A percentile compares a stretch with the other conserved stretches of the same genome.
Conservation (phyloP, 2,113 vertebrate genomes). For the Podocnemis expansa region DNA sequence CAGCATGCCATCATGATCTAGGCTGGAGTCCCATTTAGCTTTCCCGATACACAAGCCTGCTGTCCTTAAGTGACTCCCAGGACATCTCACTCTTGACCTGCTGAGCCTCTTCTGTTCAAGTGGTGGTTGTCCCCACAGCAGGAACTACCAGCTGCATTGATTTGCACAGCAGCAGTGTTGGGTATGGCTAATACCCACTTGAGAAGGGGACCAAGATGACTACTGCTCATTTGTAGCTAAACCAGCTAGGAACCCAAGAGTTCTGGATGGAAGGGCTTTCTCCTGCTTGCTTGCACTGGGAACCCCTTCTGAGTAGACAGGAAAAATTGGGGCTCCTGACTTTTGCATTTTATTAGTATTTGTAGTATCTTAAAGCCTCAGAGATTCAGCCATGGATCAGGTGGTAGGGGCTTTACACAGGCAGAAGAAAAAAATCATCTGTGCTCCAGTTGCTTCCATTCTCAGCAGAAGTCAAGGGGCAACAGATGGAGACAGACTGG, state of each 20-base stretch:
- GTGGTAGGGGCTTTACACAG: neutral
- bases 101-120: neutral
- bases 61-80: neutral
- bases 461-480: neutral
- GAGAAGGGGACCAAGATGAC: neutral
- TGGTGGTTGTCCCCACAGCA: neutral
- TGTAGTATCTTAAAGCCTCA: neutral
- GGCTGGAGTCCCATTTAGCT: neutral
- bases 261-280: neutral
- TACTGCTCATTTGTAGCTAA: neutral
- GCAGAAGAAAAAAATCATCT: neutral
- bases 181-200: neutral
- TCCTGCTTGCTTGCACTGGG: neutral
- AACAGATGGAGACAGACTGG: neutral
- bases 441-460: neutral
- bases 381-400: neutral
- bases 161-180: neutral
- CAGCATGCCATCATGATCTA: neutral
- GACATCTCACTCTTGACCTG: neutral
- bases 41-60: neutral
- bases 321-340: neutral
- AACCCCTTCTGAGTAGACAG: neutral
- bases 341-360: neutral
- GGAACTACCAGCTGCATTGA: neutral
- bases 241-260: neutral